Base-by-base conservation (phyloP, 2,888 invertebrate species). In the Nipponacmea schrenckii region DNA sequence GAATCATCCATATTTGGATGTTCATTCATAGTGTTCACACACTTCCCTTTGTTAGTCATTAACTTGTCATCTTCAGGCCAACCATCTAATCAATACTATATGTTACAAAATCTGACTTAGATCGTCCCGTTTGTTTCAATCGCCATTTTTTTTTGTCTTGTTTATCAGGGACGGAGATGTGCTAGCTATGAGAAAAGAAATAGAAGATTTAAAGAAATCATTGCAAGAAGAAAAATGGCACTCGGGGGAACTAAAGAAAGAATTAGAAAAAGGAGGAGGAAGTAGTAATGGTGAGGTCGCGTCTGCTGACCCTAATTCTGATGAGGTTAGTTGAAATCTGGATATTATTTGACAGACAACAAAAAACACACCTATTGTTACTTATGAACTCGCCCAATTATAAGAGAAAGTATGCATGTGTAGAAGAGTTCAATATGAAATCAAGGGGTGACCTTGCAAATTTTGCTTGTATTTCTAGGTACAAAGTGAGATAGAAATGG, bases 211-310 rank as follows among this genome's bases (percentile, higher is more conserved):
- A 26, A 84, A 85, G 68, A 81, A 83, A 8, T 83, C 85, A 2
- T 79, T 90, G 12, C 79, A 75, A 81, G 88, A 87, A 72, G 88
- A 90, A 71, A 86, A 86, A 72, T 85, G 86, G 80, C 89, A 88
- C 77, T 84, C 89, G 0, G 85, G 84, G 20, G 89, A 89, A 70
- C 76, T 90, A 48, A 89, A 88, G 75, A 86, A 86, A 79, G 90
- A 90, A 77, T 80, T 90, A 64, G 83, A 87, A 31, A 84, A 85
- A 67, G 79, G 66, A 3, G 68, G 72, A 12, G 70, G 68, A 48
- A 73, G 70, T 3, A 72, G 72, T 46, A 71, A 69, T 20, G 39
- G 39, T 10, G 39, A 39, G 10, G 39, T 39, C 1, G 10, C 39
- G 39, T 67, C 62, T 65, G 45, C 46, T 14, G 48, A 45, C 5